These are phyloP conservation scores for Acanthisitta chloris DNA, from an alignment of 2,113 vertebrate genomes.

Conservation along the genomic window DNA sequence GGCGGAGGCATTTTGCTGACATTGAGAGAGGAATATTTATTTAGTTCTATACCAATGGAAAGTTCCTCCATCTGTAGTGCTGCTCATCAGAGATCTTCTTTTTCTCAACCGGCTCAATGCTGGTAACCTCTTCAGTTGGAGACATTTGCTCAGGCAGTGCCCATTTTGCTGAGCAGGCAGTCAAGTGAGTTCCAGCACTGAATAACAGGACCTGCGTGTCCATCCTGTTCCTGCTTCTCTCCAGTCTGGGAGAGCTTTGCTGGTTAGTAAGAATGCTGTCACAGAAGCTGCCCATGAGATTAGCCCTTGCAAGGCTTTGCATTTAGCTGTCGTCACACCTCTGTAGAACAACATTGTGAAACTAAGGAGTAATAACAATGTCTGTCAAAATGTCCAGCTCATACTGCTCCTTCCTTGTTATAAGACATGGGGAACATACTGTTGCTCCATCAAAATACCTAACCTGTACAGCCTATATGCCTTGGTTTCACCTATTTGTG, in stretches of 20 bases:
- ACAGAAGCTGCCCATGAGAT: neutral
- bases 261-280: neutral
- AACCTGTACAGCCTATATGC: neutral
- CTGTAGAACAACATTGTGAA: neutral
- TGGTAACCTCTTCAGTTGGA: neutral
- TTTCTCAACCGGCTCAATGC: neutral
- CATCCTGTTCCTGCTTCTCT: neutral
- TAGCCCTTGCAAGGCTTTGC: neutral
- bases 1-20: slow-evolving; percentile 55
- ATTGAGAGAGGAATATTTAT: slow-evolving; percentile 50
- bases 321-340: neutral
- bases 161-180: neutral
- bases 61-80: slow-evolving; percentile 22
- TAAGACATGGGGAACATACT: neutral
- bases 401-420: neutral
- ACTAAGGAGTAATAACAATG: neutral
- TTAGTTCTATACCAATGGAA: slow-evolving; percentile 60
- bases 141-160: neutral
- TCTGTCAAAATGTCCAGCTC: neutral
- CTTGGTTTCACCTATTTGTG: neutral
- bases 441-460: neutral
- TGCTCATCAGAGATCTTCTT: neutral
- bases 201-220: neutral
- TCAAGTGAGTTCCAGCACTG: rapidly evolving
- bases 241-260: neutral